phyloP scores from a whole-genome alignment of 2,797 vertebrate genomes.

The Echiichthys vipera region DNA sequence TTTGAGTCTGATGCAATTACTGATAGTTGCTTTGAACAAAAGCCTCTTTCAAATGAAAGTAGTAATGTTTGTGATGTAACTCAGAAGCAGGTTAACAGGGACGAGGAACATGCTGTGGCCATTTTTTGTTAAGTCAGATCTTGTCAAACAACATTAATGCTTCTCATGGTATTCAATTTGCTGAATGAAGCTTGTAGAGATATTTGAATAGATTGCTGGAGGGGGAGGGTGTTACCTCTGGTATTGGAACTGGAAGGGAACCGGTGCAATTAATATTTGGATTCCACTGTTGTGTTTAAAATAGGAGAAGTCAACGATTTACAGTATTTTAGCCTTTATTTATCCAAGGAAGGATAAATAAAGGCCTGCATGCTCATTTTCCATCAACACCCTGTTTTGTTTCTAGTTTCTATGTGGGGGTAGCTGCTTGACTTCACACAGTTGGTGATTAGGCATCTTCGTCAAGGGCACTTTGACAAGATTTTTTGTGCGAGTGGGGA shows the following conservation, averaged over 20 bases:
- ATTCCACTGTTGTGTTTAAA: slow-evolving; percentile 38
- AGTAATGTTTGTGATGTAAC: neutral
- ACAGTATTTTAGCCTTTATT: slow-evolving; percentile 34
- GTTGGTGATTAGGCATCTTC: slow-evolving; percentile 5
- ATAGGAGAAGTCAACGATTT: slow-evolving; percentile 12
- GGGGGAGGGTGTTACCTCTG: slow-evolving; percentile 20
- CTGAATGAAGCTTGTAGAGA: slow-evolving; percentile 36
- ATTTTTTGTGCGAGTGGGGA: neutral
- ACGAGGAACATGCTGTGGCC: slow-evolving; percentile 2
- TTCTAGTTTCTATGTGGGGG: slow-evolving; percentile 16
- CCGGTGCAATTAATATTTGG: slow-evolving; percentile 13
- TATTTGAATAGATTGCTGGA: slow-evolving; percentile 22
- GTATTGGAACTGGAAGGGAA: slow-evolving; percentile 30
- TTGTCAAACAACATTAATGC: slow-evolving; percentile 42
- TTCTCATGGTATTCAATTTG: slow-evolving; percentile 28
- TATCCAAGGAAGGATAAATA: slow-evolving; percentile 36
- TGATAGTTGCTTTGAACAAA: neutral
- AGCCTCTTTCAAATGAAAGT: neutral
- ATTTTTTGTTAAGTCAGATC: slow-evolving; percentile 28
- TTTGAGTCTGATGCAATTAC: neutral
- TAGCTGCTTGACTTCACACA: neutral
- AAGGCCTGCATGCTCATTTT: slow-evolving; percentile 15
- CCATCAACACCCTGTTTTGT: neutral
- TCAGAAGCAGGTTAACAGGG: neutral
- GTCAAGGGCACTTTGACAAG: slow-evolving; percentile 24